These are phyloP conservation scores for Sakesphorus luctuosus DNA, from an alignment of 2,113 vertebrate genomes.

Conservation along the genomic window DNA sequence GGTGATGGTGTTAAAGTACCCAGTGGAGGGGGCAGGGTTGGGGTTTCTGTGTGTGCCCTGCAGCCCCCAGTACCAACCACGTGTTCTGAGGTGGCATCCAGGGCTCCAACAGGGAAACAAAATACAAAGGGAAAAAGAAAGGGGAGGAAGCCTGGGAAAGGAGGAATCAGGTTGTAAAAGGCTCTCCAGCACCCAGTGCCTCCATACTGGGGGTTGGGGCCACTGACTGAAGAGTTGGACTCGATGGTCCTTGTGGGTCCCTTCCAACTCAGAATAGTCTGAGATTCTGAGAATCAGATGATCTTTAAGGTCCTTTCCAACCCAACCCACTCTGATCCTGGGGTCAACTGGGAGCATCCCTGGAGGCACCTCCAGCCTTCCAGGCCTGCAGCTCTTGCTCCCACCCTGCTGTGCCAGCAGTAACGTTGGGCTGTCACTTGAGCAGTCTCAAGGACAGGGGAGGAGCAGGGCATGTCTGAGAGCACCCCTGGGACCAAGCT, in stretches of 20 bases:
- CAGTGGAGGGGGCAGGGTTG: not conserved
- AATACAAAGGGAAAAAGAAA: not conserved
- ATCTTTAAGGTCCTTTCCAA: too few relatives aligned
- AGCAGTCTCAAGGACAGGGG: not conserved
- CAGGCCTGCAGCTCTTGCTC: not conserved
- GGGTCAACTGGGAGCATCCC: accelerated
- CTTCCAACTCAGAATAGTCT: too few relatives aligned
- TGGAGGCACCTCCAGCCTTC: not conserved
- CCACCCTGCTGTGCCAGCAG: not conserved
- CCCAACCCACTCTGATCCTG: not conserved
- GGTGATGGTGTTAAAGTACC: not conserved
- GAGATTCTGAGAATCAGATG: too few relatives aligned
- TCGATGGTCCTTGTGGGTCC: too few relatives aligned
- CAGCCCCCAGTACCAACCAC: not conserved
- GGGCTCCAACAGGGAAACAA: not conserved
- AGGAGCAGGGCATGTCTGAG: not conserved
- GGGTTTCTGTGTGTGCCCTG: not conserved
- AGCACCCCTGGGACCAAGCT: not conserved
- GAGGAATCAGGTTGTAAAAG: not conserved
- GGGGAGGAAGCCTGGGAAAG: not conserved
- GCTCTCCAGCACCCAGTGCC: not conserved
- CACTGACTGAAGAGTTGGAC: too few relatives aligned
- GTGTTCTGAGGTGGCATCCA: not conserved
- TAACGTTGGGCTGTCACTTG: not conserved
- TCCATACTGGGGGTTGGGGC: accelerated